Base-by-base conservation (phyloP, 1,140 invertebrate species). In the Oryctes rhinoceros region DNA sequence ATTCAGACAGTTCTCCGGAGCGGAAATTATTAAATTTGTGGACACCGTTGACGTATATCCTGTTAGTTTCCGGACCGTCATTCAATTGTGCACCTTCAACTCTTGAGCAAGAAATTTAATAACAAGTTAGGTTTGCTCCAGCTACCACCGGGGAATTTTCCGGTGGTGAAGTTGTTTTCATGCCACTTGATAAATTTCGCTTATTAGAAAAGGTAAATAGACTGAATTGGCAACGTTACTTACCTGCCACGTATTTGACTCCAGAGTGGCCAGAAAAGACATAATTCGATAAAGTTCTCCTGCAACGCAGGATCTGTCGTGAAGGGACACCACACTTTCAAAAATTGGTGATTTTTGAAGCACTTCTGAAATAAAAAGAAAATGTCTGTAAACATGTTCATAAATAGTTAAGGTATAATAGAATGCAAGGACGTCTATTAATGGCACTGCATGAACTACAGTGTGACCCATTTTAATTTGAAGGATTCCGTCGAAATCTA, bases 231-330 rank as follows among this genome's bases (percentile, higher is more conserved):
- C 59, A 78, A 62, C 11, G 74, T 62, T 11, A 86, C 85, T 87
- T 86, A 89, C 88, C 88, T 89, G 88, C 88, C 88, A 89, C 81
- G 87, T 88, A 81, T 88, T 88, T 74, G 87, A 86, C 81, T 89
- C 88, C 82, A 89, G 84, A 67, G 88, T 88, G 81, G 88, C 88
- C 80, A 89, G 84, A 84, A 89, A 89, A 80, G 88, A 88, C 88
- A 89, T 89, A 48, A 77, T 48, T 39, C 59, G 75, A 76, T 76
- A 44, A 76, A 76, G 24, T 4, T 78, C 47, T 78, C 77, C 77
- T 78, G 77, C 77, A 59, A 35, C 20, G 47, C 77, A 78, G 77
- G 47, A 78, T 71, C 37, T 71, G 24, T 71, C 65, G 65, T 71
- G 65, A 71, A 71, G 24, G 65, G 65, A 20, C 65, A 71, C 65